Percentiles rank a stretch among this genome's conserved stretches.
phyloP scores from a whole-genome alignment of 2,113 vertebrate genomes.

The Microcebus griseorufus region DNA sequence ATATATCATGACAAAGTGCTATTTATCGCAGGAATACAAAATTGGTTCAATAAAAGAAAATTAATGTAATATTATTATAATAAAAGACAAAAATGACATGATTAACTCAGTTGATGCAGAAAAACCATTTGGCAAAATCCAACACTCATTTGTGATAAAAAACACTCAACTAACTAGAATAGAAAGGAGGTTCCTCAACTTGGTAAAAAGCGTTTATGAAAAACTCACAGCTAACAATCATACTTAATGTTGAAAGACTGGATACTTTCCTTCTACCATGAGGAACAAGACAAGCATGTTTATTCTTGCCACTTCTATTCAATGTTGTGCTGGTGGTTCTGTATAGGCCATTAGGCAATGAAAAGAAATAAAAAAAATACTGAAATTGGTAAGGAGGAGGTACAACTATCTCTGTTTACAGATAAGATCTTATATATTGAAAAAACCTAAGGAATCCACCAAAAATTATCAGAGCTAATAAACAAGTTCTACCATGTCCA shows the following conservation, averaged over 20 bases:
- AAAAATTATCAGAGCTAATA: neutral
- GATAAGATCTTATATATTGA: neutral
- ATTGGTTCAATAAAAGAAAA: neutral
- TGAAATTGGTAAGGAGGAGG: neutral
- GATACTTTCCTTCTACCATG: neutral
- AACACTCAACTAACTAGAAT: neutral
- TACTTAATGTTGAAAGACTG: neutral
- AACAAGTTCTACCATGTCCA: neutral
- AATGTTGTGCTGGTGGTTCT: neutral
- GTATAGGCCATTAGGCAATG: neutral
- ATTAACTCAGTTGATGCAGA: neutral
- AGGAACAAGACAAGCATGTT: neutral
- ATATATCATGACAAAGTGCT: neutral
- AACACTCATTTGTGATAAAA: neutral
- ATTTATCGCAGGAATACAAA: neutral
- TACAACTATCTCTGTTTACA: neutral
- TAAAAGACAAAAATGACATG: neutral
- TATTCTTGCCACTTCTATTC: neutral
- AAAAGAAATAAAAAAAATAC: neutral
- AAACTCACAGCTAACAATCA: neutral
- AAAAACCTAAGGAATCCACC: neutral
- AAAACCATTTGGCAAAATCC: neutral
- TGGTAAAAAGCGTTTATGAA: neutral
- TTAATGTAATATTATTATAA: neutral
- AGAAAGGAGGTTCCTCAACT: neutral